These are phyloP conservation scores for Mythimna loreyi DNA, from an alignment of 2,888 invertebrate species.

Conservation along the genomic window DNA sequence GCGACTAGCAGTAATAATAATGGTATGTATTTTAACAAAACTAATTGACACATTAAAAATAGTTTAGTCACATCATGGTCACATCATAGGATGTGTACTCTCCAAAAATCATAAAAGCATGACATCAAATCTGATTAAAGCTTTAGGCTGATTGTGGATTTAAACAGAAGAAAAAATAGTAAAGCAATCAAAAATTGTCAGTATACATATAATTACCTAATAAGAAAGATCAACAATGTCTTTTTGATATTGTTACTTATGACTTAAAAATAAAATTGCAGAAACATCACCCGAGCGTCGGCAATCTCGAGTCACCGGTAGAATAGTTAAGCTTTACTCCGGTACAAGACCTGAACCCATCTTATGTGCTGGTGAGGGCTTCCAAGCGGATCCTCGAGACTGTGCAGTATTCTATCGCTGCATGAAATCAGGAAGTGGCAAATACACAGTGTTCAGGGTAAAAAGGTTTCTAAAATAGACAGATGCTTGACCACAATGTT, in stretches of 20 bases:
- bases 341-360: slow-evolving; percentile 83
- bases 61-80: no score
- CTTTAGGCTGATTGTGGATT: no score
- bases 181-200: background rate
- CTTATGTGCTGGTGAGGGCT: slow-evolving; percentile 93
- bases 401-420: slow-evolving; percentile 95
- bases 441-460: slow-evolving; percentile 90
- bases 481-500: background rate
- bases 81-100: no score
- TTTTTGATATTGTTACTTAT: background rate
- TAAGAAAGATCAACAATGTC: background rate
- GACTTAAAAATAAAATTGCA: slow-evolving; percentile 52
- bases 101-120: no score
- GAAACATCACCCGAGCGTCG: slow-evolving; percentile 67
- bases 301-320: slow-evolving; percentile 72
- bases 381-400: slow-evolving; percentile 93
- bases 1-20: slow-evolving; percentile 46
- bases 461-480: slow-evolving; percentile 38
- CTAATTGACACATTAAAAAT: background rate
- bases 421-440: slow-evolving; percentile 90
- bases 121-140: no score
- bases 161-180: no score
- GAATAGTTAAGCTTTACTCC: slow-evolving; percentile 83
- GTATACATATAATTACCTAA: no score
- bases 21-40: slow-evolving; percentile 57